Evolutionary conservation across 2,113 vertebrate genomes (phyloP), one percentile per base, ranked within the genome.

Genomic region (Dunckerocampus dactyliophorus): DNA sequence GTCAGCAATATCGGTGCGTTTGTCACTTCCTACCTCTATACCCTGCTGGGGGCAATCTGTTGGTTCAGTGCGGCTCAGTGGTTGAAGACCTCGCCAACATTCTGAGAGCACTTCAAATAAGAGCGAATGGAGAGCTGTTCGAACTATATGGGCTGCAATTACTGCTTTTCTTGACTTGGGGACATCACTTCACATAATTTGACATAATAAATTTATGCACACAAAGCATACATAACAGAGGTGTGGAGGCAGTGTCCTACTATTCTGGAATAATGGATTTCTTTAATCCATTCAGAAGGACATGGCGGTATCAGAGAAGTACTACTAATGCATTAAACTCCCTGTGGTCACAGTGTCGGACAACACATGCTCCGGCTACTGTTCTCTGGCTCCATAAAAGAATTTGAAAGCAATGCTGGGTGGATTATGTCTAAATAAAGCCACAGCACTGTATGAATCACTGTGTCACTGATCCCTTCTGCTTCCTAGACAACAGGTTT

Each of bases 341-440:
- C 47, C 52, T 45, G 19, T 55, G 57, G 56, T 48, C 59, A 50
- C 12, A 46, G 21, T 53, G 21, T 24, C 24, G 72, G 63, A 71
- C 77, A 64, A 52, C 6, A 53, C 28, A 17, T 57, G 24, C 62
- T 45, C 64, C 3, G 42, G 56, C 57, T 53, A 59, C 42, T 28
- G 68, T 61, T 70, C 49, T 13, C 63, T 62, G 28, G 46, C 5
- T 46, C 37, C 58, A 55, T 14, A 31, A 16, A 59, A 46, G 62
- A 80, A 57, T 50, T 68, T 49, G 59, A 17, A 51, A 69, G 69
- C 56, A 13, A 77, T 70, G 67, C 79, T 74, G 72, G 54, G 47
- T 69, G 83, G 88, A 87, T 89, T 89, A 89, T 78, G 80, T 85
- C 85, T 89, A 89, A 89, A 90, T 88, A 90, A 89, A 91, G 87